phyloP scores from a whole-genome alignment of 2,113 vertebrate species.

The Oxyura jamaicensis region DNA sequence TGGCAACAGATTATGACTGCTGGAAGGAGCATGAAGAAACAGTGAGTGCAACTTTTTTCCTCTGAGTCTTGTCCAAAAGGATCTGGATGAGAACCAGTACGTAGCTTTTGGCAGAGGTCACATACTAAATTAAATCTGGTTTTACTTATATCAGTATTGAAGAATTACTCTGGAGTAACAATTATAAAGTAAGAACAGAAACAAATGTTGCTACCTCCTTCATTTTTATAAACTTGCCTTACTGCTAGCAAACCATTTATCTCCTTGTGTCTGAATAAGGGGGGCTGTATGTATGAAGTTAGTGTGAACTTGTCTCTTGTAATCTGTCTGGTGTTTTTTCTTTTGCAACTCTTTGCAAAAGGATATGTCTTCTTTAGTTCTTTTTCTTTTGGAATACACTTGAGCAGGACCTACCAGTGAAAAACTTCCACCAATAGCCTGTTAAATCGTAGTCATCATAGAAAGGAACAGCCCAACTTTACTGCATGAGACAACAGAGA shows the following conservation, averaged over 20 bases:
- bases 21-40: slow-evolving; percentile 97
- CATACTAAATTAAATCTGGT: background rate
- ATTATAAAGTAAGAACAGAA: background rate
- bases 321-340: background rate
- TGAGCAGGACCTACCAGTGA: background rate
- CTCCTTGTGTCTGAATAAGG: background rate
- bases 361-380: background rate
- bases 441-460: background rate
- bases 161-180: background rate
- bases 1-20: slow-evolving; percentile 98
- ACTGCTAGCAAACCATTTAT: background rate
- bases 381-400: background rate
- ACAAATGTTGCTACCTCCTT: background rate
- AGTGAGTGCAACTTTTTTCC: slow-evolving; percentile 78
- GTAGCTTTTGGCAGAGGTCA: background rate
- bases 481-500: background rate
- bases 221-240: background rate
- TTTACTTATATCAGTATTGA: background rate
- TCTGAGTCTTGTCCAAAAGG: background rate
- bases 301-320: background rate
- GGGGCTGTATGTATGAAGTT: background rate
- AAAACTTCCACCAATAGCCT: background rate
- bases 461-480: background rate
- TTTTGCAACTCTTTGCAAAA: background rate
- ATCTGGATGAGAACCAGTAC: background rate